phyloP scores from a whole-genome alignment of 2,888 invertebrate genomes.

The Apantesis nais region DNA sequence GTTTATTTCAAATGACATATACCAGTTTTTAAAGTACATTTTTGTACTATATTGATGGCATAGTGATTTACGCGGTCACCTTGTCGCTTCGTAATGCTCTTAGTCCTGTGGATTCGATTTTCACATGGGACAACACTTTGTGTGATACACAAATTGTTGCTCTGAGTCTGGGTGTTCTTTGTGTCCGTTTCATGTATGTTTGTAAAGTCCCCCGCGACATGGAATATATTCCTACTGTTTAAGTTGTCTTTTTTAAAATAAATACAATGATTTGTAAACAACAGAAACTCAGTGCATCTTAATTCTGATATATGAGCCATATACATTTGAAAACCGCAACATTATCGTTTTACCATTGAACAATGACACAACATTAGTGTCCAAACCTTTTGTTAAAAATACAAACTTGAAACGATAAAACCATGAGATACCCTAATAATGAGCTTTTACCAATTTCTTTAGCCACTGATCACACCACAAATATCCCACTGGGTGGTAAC shows the following conservation, averaged over 20 bases:
- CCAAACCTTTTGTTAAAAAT: conserved; percentile 30
- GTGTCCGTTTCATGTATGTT: no score
- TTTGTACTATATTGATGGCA: no score
- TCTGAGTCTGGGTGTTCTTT: no score
- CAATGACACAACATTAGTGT: conserved; percentile 40
- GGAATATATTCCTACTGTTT: no score
- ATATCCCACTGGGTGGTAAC: conserved; percentile 60
- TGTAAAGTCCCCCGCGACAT: no score
- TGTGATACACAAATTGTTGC: no score
- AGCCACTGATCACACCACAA: conserved; percentile 53
- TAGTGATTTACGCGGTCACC: no score
- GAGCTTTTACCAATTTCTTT: conserved; percentile 57
- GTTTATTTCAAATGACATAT: background rate
- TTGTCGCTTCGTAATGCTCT: no score
- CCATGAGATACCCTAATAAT: conserved; percentile 59
- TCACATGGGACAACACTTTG: no score
- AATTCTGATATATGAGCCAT: conserved; percentile 15
- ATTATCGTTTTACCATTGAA: conserved; percentile 33
- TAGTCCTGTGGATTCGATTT: no score
- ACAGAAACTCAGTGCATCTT: background rate
- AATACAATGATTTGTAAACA: background rate
- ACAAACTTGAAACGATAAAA: conserved; percentile 38
- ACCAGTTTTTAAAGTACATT: background rate
- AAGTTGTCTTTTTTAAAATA: no score
- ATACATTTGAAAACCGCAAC: conserved; percentile 23